Percentiles rank a stretch among this genome's conserved stretches.
These are phyloP conservation scores for Saiga tatarica DNA, from an alignment of 2,113 vertebrate species.

Conservation along the genomic window DNA sequence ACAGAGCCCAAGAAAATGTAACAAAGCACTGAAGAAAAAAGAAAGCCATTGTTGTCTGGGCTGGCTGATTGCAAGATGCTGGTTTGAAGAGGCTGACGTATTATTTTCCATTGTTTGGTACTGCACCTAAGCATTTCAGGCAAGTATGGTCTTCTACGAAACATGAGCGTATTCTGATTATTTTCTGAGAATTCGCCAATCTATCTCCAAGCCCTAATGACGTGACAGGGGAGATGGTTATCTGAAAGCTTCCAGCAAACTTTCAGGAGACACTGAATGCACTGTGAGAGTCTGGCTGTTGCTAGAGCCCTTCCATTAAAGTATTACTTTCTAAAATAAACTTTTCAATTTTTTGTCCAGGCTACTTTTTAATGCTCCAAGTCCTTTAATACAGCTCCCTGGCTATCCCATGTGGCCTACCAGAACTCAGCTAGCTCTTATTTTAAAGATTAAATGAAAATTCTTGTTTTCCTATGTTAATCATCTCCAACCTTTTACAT, in stretches of 20 bases:
- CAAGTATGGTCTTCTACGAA: neutral
- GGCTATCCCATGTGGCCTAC: neutral
- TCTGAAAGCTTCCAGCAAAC: neutral
- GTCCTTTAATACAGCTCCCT: neutral
- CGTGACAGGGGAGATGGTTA: neutral
- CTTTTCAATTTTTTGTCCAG: neutral
- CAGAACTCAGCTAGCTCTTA: neutral
- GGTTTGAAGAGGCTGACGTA: neutral
- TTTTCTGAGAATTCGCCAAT: neutral
- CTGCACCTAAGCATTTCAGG: neutral
- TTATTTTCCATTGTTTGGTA: neutral
- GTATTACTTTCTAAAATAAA: slow-evolving; percentile 20
- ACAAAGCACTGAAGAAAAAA: neutral
- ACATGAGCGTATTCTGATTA: neutral
- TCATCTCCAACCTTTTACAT: neutral
- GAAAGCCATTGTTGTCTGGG: neutral
- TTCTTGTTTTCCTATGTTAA: neutral
- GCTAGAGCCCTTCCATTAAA: neutral
- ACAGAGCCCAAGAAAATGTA: slow-evolving; percentile 3
- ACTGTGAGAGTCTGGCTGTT: neutral
- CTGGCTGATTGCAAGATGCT: neutral
- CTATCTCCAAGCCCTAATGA: neutral
- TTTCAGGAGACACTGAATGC: neutral
- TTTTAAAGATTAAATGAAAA: neutral
- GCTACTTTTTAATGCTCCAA: neutral